phyloP scores from a whole-genome alignment of 2,113 vertebrate species.

The Trinectes maculatus region DNA sequence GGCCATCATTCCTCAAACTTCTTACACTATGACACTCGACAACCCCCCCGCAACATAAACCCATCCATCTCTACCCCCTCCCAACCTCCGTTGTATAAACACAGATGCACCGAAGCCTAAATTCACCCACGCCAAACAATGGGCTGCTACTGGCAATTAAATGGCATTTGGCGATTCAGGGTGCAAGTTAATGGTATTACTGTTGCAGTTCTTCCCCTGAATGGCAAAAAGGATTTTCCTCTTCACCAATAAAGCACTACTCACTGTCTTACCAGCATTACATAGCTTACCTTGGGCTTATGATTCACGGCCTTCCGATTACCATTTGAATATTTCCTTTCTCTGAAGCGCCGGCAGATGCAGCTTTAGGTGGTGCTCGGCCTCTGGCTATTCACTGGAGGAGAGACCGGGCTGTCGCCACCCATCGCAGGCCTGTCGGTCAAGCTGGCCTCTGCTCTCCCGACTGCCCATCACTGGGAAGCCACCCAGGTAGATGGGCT shows the following conservation, averaged over 20 bases:
- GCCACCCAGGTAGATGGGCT: conserved; percentile 62
- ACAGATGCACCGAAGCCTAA: conserved; percentile 69
- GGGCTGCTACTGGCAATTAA: conserved; percentile 85
- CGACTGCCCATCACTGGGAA: conserved; percentile 43
- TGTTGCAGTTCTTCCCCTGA: conserved; percentile 83
- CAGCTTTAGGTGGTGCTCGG: conserved; percentile 59
- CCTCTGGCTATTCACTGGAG: conserved; percentile 57
- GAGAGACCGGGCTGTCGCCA: conserved; percentile 61
- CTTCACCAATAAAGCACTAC: conserved; percentile 84
- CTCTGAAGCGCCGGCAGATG: conserved; percentile 65
- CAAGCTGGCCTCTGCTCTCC: conserved; percentile 37
- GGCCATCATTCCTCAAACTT: conserved; percentile 81
- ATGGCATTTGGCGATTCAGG: conserved; percentile 84
- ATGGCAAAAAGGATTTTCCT: conserved; percentile 84
- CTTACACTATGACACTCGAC: conserved; percentile 80
- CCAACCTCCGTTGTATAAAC: conserved; percentile 62
- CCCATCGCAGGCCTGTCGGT: conserved; percentile 70
- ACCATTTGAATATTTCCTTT: conserved; percentile 84
- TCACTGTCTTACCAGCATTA: conserved; percentile 87
- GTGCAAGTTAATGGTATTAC: conserved; percentile 87
- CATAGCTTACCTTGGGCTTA: conserved; percentile 87
- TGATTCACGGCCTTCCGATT: conserved; percentile 84
- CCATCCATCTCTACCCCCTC: conserved; percentile 64
- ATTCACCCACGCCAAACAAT: conserved; percentile 83
- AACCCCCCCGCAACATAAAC: conserved; percentile 72